Conservation (phyloP, 2,113 vertebrate genomes). For the Cercopithecus mona region DNA sequence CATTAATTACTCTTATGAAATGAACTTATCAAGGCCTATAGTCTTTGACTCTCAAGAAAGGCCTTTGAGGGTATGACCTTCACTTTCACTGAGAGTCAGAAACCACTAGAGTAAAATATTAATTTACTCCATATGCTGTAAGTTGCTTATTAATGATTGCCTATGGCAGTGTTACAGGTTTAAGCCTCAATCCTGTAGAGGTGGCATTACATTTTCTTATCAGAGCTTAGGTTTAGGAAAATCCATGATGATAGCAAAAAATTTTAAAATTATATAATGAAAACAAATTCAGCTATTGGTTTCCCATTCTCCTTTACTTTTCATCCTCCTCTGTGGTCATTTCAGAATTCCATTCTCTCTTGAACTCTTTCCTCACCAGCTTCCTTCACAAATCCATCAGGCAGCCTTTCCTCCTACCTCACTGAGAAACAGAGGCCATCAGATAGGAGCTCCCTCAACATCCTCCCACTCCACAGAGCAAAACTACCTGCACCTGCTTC, state of each 20-base stretch:
- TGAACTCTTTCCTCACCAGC: not conserved
- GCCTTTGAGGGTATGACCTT: not conserved
- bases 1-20: not conserved
- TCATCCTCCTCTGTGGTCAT: not conserved
- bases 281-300: not conserved
- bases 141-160: not conserved
- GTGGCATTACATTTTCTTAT: not conserved
- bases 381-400: not conserved
- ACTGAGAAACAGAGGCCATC: not conserved
- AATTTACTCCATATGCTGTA: not conserved
- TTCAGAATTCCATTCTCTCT: not conserved
- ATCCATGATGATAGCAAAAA: not conserved
- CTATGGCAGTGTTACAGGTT: not conserved
- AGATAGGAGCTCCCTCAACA: not conserved
- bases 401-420: not conserved
- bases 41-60: not conserved
- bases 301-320: not conserved
- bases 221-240: not conserved
- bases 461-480: not conserved
- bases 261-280: not conserved
- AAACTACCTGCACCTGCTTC: not conserved
- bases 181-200: not conserved
- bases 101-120: not conserved
- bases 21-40: not conserved
- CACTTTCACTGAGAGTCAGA: not conserved